These are phyloP conservation scores for Rhinolophus ferrumequinum DNA, from an alignment of 2,113 vertebrate species.

Conservation along the genomic window DNA sequence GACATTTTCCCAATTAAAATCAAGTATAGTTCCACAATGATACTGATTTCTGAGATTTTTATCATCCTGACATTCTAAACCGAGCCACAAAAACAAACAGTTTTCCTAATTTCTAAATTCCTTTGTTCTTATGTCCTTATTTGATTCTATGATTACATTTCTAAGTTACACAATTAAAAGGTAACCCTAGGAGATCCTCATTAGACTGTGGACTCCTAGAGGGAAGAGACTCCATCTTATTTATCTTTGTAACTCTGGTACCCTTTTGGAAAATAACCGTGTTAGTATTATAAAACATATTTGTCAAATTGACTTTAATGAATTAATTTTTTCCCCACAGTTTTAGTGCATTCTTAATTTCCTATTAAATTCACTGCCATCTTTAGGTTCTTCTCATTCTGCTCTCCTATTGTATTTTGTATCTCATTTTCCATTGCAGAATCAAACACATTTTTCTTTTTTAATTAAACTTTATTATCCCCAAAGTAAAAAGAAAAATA, in stretches of 20 bases:
- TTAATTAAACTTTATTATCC: background rate
- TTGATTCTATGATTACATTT: constrained; percentile 40
- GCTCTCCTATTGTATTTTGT: background rate
- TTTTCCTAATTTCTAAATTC: background rate
- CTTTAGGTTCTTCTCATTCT: background rate
- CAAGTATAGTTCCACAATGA: background rate
- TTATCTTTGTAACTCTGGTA: background rate
- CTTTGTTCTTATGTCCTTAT: background rate
- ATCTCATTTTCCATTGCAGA: background rate
- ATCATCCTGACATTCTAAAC: background rate
- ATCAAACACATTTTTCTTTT: background rate
- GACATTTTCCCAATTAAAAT: background rate
- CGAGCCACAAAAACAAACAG: background rate
- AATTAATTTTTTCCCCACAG: background rate
- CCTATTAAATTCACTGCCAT: background rate
- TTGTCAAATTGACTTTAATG: constrained; percentile 20
- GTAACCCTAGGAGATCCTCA: background rate
- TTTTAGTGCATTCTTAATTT: background rate
- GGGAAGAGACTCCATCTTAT: background rate
- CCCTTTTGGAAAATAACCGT: background rate
- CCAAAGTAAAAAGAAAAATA: constrained; percentile 27
- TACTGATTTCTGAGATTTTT: constrained; percentile 26
- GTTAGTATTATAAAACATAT: background rate
- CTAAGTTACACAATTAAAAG: constrained; percentile 49
- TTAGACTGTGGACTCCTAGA: constrained; percentile 10